Conservation (phyloP, 1,140 invertebrate species). For the Proctacanthus coquilletti region DNA sequence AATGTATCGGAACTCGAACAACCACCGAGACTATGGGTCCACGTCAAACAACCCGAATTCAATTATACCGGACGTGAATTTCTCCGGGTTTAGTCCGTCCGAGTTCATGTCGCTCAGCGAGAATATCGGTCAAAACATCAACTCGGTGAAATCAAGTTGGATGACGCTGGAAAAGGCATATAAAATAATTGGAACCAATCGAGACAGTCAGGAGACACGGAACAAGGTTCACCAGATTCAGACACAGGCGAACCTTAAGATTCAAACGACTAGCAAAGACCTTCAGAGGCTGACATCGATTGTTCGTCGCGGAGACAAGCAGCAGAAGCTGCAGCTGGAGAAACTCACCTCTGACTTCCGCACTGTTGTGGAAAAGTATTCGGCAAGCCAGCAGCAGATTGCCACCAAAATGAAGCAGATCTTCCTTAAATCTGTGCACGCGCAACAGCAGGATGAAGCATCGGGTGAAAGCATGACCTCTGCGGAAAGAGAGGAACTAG, state of each 20-base stretch:
- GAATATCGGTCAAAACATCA: conserved; percentile 63
- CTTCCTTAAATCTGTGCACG: conserved; percentile 35
- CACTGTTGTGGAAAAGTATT: conserved; percentile 61
- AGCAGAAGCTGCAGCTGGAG: conserved; percentile 67
- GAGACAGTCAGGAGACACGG: conserved; percentile 42
- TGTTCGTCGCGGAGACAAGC: conserved; percentile 51
- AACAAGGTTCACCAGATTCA: conserved; percentile 51
- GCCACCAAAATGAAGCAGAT: conserved; percentile 62
- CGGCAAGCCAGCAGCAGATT: conserved; percentile 59
- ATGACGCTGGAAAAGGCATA: conserved; percentile 54
- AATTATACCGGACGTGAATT: conserved; percentile 44
- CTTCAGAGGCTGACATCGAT: conserved; percentile 51
- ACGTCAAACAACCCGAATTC: conserved; percentile 21
- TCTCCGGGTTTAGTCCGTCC: conserved; percentile 49
- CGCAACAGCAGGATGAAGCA: conserved; percentile 27
- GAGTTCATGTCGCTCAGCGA: conserved; percentile 59
- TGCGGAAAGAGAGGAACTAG: conserved; percentile 32
- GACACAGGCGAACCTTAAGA: conserved; percentile 55
- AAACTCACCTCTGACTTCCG: conserved; percentile 66
- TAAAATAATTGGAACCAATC: conserved; percentile 58
- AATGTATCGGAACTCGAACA: too few species aligned
- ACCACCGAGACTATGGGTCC: conserved; percentile 36
- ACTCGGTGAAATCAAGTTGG: conserved; percentile 53
- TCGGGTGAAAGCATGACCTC: conserved; percentile 28
- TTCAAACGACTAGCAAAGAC: conserved; percentile 54